Percentiles rank a stretch among this genome's conserved stretches.
These are phyloP conservation scores for Apocheima hispidaria DNA, from an alignment of 2,888 invertebrate species.

Conservation along the genomic window DNA sequence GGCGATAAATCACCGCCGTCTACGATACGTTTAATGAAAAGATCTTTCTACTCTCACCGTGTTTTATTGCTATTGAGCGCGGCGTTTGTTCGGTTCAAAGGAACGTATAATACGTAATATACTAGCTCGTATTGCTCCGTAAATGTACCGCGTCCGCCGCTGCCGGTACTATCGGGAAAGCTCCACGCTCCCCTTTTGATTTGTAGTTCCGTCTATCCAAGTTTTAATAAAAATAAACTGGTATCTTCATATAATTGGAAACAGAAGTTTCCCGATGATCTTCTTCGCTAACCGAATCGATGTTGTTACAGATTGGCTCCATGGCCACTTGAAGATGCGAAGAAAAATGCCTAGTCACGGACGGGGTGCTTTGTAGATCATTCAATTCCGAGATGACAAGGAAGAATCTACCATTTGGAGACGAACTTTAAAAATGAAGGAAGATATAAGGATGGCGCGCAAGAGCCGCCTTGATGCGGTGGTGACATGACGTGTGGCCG, in stretches of 20 bases:
- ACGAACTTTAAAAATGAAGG: conserved; percentile 69
- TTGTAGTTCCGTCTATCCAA: conserved; percentile 51
- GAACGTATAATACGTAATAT: conserved; percentile 43
- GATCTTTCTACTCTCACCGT: conserved; percentile 68
- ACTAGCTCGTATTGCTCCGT: conserved; percentile 41
- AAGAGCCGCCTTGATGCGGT: conserved; percentile 61
- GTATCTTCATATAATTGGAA: conserved; percentile 42
- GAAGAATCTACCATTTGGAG: conserved; percentile 57
- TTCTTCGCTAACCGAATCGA: conserved; percentile 35
- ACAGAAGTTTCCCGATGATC: conserved; percentile 42
- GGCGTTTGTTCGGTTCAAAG: conserved; percentile 55
- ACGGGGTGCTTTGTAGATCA: conserved; percentile 49
- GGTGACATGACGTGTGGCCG: conserved; percentile 71
- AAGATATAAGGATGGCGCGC: conserved; percentile 58
- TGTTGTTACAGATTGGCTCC: conserved; percentile 68
- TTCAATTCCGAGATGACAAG: conserved; percentile 58
- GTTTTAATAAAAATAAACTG: conserved; percentile 53
- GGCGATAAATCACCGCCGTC: conserved; percentile 79
- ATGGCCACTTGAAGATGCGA: conserved; percentile 56
- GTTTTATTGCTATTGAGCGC: conserved; percentile 70
- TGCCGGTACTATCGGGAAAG: conserved; percentile 22
- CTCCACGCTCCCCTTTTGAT: conserved; percentile 49
- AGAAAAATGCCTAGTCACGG: conserved; percentile 51
- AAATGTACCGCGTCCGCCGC: conserved; percentile 50
- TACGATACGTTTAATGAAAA: conserved; percentile 82